These are phyloP conservation scores for Crenuchus spilurus DNA, from an alignment of 2,797 vertebrate genomes.

Conservation along the genomic window DNA sequence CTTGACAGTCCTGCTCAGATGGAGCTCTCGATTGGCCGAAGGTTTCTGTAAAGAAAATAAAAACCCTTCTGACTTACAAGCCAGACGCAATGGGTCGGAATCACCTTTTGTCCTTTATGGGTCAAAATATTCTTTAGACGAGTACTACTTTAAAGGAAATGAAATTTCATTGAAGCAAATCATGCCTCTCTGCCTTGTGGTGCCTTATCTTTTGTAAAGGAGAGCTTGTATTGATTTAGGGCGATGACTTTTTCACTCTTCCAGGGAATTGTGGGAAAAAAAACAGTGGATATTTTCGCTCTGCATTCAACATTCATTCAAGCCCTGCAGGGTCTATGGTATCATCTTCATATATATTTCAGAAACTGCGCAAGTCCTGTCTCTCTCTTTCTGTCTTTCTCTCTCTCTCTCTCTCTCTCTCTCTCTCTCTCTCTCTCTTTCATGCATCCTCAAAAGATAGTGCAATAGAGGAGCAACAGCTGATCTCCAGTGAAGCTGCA, in stretches of 20 bases:
- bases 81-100: neutral
- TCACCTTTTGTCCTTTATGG: conserved; percentile 33
- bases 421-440: conserved; percentile 20
- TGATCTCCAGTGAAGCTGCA: conserved; percentile 49
- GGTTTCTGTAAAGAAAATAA: neutral
- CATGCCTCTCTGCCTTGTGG: conserved; percentile 15
- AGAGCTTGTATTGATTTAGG: conserved; percentile 31
- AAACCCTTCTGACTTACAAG: neutral
- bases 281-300: conserved; percentile 30
- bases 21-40: conserved; percentile 15
- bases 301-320: conserved; percentile 26
- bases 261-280: conserved; percentile 19
- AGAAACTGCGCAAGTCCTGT: conserved; percentile 32
- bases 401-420: conserved; percentile 15
- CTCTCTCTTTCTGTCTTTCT: conserved; percentile 12
- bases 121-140: neutral
- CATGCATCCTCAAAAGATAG: conserved; percentile 34
- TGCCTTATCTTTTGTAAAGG: neutral
- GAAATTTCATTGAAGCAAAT: neutral
- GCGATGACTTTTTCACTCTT: conserved; percentile 14
- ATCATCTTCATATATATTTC: conserved; percentile 55
- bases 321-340: conserved; percentile 42
- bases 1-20: conserved; percentile 31
- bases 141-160: neutral
- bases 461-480: conserved; percentile 57